Evolutionary conservation across 2,113 vertebrate species (phyloP), one percentile per base, ranked within the genome.

Genomic region (Marcusenius ussheri): DNA sequence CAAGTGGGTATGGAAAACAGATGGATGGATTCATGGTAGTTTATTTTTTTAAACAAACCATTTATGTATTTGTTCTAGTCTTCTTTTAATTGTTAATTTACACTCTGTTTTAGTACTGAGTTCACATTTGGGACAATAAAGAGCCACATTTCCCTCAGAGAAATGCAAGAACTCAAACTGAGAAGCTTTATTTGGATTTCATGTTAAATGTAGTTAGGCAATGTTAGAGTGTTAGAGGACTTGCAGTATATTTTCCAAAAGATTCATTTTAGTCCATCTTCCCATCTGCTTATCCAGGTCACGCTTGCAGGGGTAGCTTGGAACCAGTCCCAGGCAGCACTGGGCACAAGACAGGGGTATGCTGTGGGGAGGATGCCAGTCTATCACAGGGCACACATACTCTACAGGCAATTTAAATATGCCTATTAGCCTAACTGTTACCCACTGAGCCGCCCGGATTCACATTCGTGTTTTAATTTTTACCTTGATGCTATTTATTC

Each of bases 251-350:
- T 80, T 80, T 80, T 80, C 1, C 15, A 42, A 80, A 80, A 80
- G 74, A 80, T 80, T 80, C 74, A 80, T 80, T 80, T 42, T 80
- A 80, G 74, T 80, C 35, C 74, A 42, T 80, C 70, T 77, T 31
- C 15, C 74, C 74, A 80, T 42, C 74, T 80, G 74, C 5, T 80
- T 80, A 39, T 80, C 74, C 35, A 80, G 74, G 74, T 80, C 74
- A 80, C 1, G 13, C 35, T 80, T 80, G 74, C 11, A 19, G 74
- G 31, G 74, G 74, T 39, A 80, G 35, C n/a, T 42, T 80, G 74
- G 74, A 80, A 42, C 74, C 74, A 42, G 0, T 80, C 31, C 74
- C 74, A 80, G 74, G 62, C n/a, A 27, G 27, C 62, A 70, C n/a
- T 70, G 62, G 62, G 62, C 62, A 70, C n/a, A 31, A 31, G 62